Base-by-base conservation (phyloP, 2,797 vertebrate species). In the Sebastes glaucus region DNA sequence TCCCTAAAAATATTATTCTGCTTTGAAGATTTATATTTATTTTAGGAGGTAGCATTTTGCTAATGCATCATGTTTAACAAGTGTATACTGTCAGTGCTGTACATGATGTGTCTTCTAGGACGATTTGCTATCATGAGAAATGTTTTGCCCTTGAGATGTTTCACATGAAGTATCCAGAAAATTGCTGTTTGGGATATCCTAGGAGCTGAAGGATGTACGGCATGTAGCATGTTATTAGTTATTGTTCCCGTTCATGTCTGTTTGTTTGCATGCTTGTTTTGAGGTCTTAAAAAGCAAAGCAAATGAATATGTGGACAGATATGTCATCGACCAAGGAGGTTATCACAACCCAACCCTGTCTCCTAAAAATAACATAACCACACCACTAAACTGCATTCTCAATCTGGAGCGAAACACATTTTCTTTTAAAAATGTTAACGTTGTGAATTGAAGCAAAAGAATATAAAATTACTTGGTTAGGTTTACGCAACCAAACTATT, bases 181-280 rank as follows among this genome's bases (percentile, higher is more conserved):
- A 88, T 90, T 78, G 68, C 62, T 86, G 75, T 90, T 88, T 83
- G 65, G 62, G 75, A 59, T 14, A 4, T 70, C 30, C 33, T 59
- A 32, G 32, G 55, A 81, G 79, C 64, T 73, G 66, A 86, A 56
- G 61, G 78, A 49, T 70, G 5, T 11, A 27, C 13, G 59, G 18
- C 27, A 0, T 1, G 25, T 4, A 81, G 79, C 82, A 2, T 85
- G 72, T 89, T 52, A 87, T 84, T 68, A 69, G 27, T 57, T 18
- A 64, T 20, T 35, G 32, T 62, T 71, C 32, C 20, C 4, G 23
- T 73, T 74, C 10, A 30, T 52, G 11, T 69, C 52, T 16, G 16
- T 76, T 32, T 71, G 57, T 82, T 49, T 77, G 18, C 56, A 33
- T 33, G 22, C 16, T 71, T 67, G 35, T 52, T 52, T 52, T 52